Percentiles rank a stretch among this genome's conserved stretches.
Evolutionary conservation across 2,888 invertebrate genomes (phyloP).

Genomic region (Epirrhoe alternata): DNA sequence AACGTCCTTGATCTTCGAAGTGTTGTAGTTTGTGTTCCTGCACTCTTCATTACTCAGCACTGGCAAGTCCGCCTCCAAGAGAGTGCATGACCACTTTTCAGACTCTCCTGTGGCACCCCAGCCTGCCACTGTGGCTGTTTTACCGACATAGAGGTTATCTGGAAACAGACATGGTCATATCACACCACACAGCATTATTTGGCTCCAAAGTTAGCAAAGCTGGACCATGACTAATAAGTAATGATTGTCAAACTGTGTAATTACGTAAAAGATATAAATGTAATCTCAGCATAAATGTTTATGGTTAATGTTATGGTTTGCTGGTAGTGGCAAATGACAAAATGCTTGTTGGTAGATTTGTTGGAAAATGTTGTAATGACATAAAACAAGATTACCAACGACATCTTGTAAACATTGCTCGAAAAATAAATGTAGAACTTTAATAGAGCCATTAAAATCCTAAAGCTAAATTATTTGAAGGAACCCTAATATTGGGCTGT

Average conservation of each 20-base stretch:
- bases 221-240: no score
- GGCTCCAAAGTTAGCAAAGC: no score
- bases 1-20: slow-evolving; percentile 93
- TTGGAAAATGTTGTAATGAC: not conserved
- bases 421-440: not conserved
- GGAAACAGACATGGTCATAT: slow-evolving; percentile 30
- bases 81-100: slow-evolving; percentile 92
- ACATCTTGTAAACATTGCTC: slow-evolving; percentile 6
- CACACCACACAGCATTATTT: no score
- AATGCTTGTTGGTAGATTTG: not conserved
- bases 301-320: no score
- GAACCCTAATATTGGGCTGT: slow-evolving; percentile 24
- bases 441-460: slow-evolving; percentile 37
- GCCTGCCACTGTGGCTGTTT: slow-evolving; percentile 90
- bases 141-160: slow-evolving; percentile 88
- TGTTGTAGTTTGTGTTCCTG: slow-evolving; percentile 90
- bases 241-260: no score
- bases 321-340: not conserved
- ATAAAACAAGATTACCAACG: slow-evolving; percentile 1
- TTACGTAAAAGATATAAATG: no score
- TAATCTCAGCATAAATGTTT: no score
- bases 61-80: slow-evolving; percentile 92
- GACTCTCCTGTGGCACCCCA: slow-evolving; percentile 95
- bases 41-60: slow-evolving; percentile 89
- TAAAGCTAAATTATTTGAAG: slow-evolving; percentile 22